Evolutionary conservation across 2,888 invertebrate genomes (phyloP).

Genomic region (Drosophila sordidula): DNA sequence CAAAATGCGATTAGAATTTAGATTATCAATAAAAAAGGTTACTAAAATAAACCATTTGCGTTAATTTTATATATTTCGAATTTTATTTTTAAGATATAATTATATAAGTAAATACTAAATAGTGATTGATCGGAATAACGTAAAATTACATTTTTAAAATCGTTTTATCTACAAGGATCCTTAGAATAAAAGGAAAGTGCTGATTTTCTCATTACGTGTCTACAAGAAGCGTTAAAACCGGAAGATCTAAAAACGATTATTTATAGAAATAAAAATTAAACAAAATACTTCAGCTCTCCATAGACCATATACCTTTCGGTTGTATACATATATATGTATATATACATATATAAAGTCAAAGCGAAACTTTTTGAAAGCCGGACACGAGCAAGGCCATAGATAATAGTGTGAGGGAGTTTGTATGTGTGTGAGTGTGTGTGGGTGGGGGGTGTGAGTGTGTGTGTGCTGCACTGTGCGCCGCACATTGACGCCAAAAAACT

Average conservation of each 20-base stretch:
- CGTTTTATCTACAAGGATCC: too few species aligned
- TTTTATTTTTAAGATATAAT: too few species aligned
- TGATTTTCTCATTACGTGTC: too few species aligned
- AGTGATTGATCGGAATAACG: too few species aligned
- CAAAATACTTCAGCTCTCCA: not conserved
- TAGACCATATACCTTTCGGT: constrained; percentile 1
- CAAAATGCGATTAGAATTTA: too few species aligned
- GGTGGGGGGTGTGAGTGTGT: constrained; percentile 6
- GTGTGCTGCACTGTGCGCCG: constrained; percentile 28
- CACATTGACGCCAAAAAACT: constrained; percentile 72
- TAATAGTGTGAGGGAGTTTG: constrained; percentile 1
- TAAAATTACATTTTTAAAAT: too few species aligned
- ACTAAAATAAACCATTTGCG: too few species aligned
- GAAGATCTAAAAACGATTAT: too few species aligned
- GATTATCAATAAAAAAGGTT: too few species aligned
- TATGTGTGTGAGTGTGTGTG: constrained; percentile 1
- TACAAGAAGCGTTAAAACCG: not conserved
- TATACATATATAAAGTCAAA: constrained; percentile 35
- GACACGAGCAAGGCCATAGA: constrained; percentile 35
- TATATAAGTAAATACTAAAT: too few species aligned
- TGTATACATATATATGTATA: constrained; percentile 13
- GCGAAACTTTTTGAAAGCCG: constrained; percentile 51
- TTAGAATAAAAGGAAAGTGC: too few species aligned
- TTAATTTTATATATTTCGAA: too few species aligned
- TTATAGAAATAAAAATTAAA: not conserved